These are phyloP conservation scores for Phlogophora meticulosa DNA, from an alignment of 2,888 invertebrate genomes.

Conservation along the genomic window DNA sequence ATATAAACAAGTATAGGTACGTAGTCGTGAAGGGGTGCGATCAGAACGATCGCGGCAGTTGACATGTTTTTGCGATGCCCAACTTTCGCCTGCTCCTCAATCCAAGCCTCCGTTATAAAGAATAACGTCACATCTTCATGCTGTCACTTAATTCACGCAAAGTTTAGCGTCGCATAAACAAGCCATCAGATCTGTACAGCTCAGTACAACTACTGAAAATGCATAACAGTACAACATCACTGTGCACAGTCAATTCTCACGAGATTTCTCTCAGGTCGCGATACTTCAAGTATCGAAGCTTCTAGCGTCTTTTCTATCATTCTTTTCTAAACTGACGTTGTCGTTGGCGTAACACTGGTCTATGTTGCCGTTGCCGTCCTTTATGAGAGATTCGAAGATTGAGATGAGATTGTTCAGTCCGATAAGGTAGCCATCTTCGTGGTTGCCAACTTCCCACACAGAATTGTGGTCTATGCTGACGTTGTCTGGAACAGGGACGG, in stretches of 20 bases:
- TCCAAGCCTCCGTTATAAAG: constrained; percentile 14
- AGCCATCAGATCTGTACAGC: constrained; percentile 63
- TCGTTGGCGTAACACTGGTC: constrained; percentile 79
- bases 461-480: constrained; percentile 94
- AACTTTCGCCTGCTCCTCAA: constrained; percentile 39
- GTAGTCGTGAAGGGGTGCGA: constrained; percentile 67
- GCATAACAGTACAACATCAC: constrained; percentile 69
- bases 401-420: constrained; percentile 97
- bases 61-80: constrained; percentile 65
- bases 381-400: constrained; percentile 93
- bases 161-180: constrained; percentile 67
- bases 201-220: constrained; percentile 70
- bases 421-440: constrained; percentile 98
- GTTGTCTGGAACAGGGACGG: constrained; percentile 94
- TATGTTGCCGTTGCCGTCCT: constrained; percentile 85
- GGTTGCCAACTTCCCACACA: constrained; percentile 98
- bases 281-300: constrained; percentile 86
- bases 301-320: constrained; percentile 77
- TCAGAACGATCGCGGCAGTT: constrained; percentile 56
- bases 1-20: constrained; percentile 71
- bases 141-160: constrained; percentile 25
- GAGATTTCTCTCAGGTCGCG: constrained; percentile 66
- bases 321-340: constrained; percentile 81
- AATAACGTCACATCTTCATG: constrained; percentile 22
- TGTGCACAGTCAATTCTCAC: constrained; percentile 73